These are phyloP conservation scores for Tipula unca DNA, from an alignment of 2,888 invertebrate genomes.

Conservation along the genomic window DNA sequence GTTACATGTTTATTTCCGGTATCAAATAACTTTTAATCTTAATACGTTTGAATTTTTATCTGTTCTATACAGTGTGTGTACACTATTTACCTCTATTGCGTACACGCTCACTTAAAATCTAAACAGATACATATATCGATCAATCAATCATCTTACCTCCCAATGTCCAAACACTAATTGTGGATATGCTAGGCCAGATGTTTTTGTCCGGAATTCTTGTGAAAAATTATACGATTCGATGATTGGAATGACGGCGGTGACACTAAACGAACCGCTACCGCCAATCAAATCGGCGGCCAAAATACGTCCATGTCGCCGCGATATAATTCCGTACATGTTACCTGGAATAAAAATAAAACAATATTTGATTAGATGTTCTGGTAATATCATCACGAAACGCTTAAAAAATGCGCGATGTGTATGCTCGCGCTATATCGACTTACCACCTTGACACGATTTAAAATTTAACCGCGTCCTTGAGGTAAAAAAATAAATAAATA, in stretches of 20 bases:
- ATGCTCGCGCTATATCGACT: neutral
- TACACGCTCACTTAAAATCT: too few relatives aligned
- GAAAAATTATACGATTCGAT: constrained; percentile 95
- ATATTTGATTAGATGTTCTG: neutral
- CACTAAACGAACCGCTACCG: constrained; percentile 83
- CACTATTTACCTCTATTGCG: too few relatives aligned
- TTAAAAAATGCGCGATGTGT: neutral
- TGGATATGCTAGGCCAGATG: constrained; percentile 92
- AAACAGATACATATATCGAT: too few relatives aligned
- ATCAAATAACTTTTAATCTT: constrained; percentile 8
- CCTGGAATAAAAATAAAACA: constrained; percentile 47
- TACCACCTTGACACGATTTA: neutral
- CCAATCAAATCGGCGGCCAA: constrained; percentile 84
- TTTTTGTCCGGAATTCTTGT: constrained; percentile 87
- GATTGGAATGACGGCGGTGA: constrained; percentile 85
- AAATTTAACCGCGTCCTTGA: neutral
- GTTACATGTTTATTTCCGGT: constrained; percentile 18
- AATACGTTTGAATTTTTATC: neutral
- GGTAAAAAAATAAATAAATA: neutral
- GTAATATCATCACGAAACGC: neutral
- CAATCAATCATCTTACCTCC: constrained; percentile 61
- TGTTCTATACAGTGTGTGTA: neutral
- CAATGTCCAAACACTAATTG: constrained; percentile 96
- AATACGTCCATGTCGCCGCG: constrained; percentile 78
- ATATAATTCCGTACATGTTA: constrained; percentile 83